Evolutionary conservation across 2,888 invertebrate genomes (phyloP).

Genomic region (Eupithecia centaureata): DNA sequence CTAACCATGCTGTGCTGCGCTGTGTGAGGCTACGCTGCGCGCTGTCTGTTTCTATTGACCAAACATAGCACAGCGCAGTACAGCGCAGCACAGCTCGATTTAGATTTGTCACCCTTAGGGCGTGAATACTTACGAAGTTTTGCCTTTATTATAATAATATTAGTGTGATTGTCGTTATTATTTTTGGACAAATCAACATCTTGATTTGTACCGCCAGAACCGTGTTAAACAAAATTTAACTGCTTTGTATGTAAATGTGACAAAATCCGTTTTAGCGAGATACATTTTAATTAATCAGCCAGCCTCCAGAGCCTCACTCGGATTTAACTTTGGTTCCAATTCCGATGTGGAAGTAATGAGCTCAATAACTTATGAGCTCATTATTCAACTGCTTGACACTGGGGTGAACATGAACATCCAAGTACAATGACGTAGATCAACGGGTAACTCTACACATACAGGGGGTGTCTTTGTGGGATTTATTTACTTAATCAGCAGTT

Average conservation of each 20-base stretch:
- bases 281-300: conserved; percentile 21
- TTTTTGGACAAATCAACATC: too few relatives aligned
- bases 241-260: conserved; percentile 7
- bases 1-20: too few relatives aligned
- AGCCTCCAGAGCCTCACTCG: conserved; percentile 8
- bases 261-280: conserved; percentile 11
- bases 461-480: not conserved
- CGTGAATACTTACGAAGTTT: too few relatives aligned
- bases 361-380: conserved; percentile 23
- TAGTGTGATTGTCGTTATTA: too few relatives aligned
- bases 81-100: too few relatives aligned
- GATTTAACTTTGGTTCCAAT: conserved; percentile 26
- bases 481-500: too few relatives aligned
- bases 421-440: conserved; percentile 11
- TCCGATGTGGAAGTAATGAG: conserved; percentile 23
- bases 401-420: conserved; percentile 16
- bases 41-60: too few relatives aligned
- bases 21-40: too few relatives aligned
- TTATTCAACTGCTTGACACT: conserved; percentile 23
- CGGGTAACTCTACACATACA: not conserved
- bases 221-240: not conserved
- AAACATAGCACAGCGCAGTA: too few relatives aligned
- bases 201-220: too few relatives aligned
- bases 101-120: too few relatives aligned
- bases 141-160: too few relatives aligned